Percentiles rank a stretch among this genome's conserved stretches.
Evolutionary conservation across 1,140 invertebrate species (phyloP).

Genomic region (Eumaeus atala): DNA sequence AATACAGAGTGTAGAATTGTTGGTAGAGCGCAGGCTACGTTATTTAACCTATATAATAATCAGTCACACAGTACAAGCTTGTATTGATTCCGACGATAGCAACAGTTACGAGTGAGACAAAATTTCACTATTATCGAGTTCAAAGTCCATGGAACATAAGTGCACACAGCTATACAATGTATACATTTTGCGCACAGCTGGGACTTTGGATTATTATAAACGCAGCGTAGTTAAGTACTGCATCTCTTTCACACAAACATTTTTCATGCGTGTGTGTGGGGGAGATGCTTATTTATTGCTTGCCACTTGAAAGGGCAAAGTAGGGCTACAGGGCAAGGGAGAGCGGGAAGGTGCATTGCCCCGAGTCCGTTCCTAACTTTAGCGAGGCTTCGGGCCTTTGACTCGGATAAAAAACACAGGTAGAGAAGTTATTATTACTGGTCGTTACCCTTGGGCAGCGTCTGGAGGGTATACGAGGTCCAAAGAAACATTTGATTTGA

Average conservation of each 20-base stretch:
- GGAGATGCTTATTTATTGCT: constrained; percentile 42
- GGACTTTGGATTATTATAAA: constrained; percentile 44
- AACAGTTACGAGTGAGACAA: constrained; percentile 39
- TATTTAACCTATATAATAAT: not conserved
- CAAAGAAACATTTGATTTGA: constrained; percentile 8
- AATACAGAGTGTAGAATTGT: too few relatives aligned
- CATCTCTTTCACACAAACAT: constrained; percentile 56
- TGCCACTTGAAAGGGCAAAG: constrained; percentile 55
- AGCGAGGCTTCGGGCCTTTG: constrained; percentile 57
- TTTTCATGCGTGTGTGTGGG: constrained; percentile 32
- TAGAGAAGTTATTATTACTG: constrained; percentile 53
- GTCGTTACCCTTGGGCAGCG: constrained; percentile 63
- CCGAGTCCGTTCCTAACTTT: constrained; percentile 51
- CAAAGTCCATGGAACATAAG: constrained; percentile 64
- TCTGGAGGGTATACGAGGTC: constrained; percentile 53
- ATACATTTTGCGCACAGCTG: constrained; percentile 53
- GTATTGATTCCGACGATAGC: constrained; percentile 54
- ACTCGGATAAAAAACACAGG: constrained; percentile 68
- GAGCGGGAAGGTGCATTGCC: constrained; percentile 65
- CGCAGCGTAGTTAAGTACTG: constrained; percentile 41
- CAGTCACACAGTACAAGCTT: constrained; percentile 25
- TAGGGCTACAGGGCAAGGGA: constrained; percentile 71
- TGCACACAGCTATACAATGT: constrained; percentile 37
- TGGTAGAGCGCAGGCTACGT: too few relatives aligned
- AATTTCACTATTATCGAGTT: constrained; percentile 63